Conservation (phyloP, 2,113 vertebrate genomes). For the Forbesichthys papilliferus region DNA sequence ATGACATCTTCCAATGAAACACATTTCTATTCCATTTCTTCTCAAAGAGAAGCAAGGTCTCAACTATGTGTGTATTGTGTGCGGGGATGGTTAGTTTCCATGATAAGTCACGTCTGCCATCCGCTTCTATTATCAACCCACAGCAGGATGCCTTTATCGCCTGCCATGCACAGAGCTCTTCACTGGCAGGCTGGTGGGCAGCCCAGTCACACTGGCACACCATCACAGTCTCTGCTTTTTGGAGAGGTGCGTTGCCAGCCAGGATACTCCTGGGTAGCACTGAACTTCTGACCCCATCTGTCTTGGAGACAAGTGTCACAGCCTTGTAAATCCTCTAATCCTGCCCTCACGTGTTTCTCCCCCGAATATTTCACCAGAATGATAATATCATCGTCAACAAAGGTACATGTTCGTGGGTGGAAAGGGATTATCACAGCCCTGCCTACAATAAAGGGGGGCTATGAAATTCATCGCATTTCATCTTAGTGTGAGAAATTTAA, state of each 20-base stretch:
- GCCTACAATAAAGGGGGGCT: constrained; percentile 6
- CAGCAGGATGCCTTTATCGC: constrained; percentile 72
- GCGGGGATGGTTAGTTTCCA: not conserved
- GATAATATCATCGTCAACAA: constrained; percentile 8
- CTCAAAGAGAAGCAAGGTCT: constrained; percentile 11
- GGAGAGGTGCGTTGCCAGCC: constrained; percentile 44
- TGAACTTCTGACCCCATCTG: constrained; percentile 75
- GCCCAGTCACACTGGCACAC: constrained; percentile 67
- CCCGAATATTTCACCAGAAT: constrained; percentile 47
- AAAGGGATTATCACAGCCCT: constrained; percentile 9
- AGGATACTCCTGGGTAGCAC: constrained; percentile 57
- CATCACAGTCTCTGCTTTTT: constrained; percentile 69
- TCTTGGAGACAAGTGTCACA: constrained; percentile 66
- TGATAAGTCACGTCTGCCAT: constrained; percentile 37
- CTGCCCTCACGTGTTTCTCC: constrained; percentile 16
- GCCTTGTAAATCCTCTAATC: constrained; percentile 64
- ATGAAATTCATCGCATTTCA: constrained; percentile 8
- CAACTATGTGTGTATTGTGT: constrained; percentile 14
- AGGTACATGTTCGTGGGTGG: constrained; percentile 2
- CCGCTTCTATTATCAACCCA: constrained; percentile 61
- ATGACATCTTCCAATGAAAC: not conserved
- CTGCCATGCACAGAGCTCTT: constrained; percentile 54
- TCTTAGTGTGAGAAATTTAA: constrained; percentile 2
- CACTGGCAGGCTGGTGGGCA: constrained; percentile 55
- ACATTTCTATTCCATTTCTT: constrained; percentile 1